A percentile compares a stretch with the other conserved stretches of the same genome.
phyloP scores from a whole-genome alignment of 1,140 invertebrate genomes.

The Cherax destructor region DNA sequence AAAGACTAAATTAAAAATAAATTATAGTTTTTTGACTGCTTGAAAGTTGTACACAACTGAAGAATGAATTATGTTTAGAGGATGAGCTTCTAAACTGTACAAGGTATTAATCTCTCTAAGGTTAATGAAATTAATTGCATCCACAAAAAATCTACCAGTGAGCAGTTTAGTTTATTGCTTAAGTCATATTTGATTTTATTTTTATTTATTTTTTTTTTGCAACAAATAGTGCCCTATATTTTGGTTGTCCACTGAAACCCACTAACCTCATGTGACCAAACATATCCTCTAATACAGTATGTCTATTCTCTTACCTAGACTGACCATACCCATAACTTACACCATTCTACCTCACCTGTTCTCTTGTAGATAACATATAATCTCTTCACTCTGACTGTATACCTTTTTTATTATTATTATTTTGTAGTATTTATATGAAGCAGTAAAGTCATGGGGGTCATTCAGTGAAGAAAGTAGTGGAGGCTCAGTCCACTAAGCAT shows the following conservation, averaged over 20 bases:
- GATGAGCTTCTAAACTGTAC: no score
- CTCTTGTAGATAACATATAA: not conserved
- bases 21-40: not conserved
- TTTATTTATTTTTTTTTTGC: not conserved
- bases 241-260: not conserved
- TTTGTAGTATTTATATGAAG: no score
- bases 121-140: no score
- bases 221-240: not conserved
- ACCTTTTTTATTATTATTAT: no score
- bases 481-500: no score
- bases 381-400: not conserved
- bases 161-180: not conserved
- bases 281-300: not conserved
- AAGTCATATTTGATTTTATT: not conserved
- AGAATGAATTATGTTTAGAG: not conserved
- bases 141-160: not conserved
- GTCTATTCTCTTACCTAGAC: not conserved
- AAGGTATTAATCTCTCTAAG: no score
- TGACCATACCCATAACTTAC: not conserved
- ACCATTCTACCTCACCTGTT: conserved; percentile 27
- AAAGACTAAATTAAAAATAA: no score
- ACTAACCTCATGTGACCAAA: not conserved
- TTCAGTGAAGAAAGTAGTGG: no score
- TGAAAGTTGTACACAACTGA: not conserved
- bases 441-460: no score